Evolutionary conservation across 2,113 vertebrate species (phyloP), one percentile per base, ranked within the genome.

Genomic region (Rhinichthys klamathensis): DNA sequence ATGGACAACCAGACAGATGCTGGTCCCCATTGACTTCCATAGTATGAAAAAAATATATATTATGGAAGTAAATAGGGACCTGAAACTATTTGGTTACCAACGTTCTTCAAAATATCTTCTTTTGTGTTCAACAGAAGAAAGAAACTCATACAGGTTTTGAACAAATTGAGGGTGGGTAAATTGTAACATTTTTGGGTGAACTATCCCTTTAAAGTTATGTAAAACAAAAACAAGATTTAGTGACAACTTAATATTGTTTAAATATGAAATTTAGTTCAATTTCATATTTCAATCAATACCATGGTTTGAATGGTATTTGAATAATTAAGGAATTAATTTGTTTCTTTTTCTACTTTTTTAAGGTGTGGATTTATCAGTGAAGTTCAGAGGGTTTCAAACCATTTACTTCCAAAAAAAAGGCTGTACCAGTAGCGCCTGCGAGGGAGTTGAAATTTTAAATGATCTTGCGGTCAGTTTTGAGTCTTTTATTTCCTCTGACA

Each of bases 361-460:
- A 92, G 92, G 56, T 7, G 30, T 92, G 85, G 32, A 38, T 69
- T 85, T 95, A 35, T 92, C 89, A 0, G 95, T 95, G 3, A 88
- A 38, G 8, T 97, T 95, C 65, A 79, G 93, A 18, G 86, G 77
- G 7, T 96, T 96, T 25, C 82, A 91, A 16, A 93, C 94, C 5
- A 77, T 89, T 0, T 80, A 94, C 6, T 97, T 96, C 83, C 86
- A 83, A 25, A 88, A 91, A 3, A 91, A 46, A 70, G 96, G 95
- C 84, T 99, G 98, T 89, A 27, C 25, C 27, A 97, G 94, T 61
- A 98, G 93, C 84, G 89, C 92, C 3, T 99, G 98, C 90, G 98
- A 96, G 90, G 98, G 96, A 46, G 93, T 97, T 61, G 92, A 95
- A 54, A 92, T 95, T 30, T 89, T 99, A 18, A 96, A 90, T 51